A percentile compares a stretch with the other conserved stretches of the same genome.
These are phyloP conservation scores for Onychostoma macrolepis DNA, from an alignment of 2,113 vertebrate species.

Conservation along the genomic window DNA sequence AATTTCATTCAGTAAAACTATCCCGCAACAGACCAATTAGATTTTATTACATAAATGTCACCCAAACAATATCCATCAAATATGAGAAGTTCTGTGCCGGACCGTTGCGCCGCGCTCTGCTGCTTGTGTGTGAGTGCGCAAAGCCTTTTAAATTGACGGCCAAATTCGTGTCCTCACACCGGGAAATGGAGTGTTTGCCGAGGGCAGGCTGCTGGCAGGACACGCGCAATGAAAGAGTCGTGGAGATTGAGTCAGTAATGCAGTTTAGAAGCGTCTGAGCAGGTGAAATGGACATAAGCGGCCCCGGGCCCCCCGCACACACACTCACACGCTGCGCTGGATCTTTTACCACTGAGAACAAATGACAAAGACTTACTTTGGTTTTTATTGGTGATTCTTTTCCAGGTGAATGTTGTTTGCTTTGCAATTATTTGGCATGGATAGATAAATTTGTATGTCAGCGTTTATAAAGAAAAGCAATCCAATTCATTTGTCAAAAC, in stretches of 20 bases:
- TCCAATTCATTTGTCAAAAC: background rate
- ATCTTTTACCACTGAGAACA: slow-evolving; percentile 2
- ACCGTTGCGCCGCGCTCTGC: background rate
- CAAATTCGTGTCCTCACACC: slow-evolving; percentile 63
- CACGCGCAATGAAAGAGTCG: slow-evolving; percentile 71
- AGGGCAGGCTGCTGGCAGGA: slow-evolving; percentile 69
- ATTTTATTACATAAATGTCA: slow-evolving; percentile 1
- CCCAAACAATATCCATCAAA: slow-evolving; percentile 21
- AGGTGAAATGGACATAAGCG: slow-evolving; percentile 43
- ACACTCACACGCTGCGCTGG: background rate
- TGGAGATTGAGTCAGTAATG: slow-evolving; percentile 75
- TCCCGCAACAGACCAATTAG: slow-evolving; percentile 16
- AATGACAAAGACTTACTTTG: slow-evolving; percentile 16
- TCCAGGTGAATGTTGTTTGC: background rate
- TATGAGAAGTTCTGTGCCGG: slow-evolving; percentile 1
- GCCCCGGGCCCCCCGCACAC: slow-evolving; percentile 12
- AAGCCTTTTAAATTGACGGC: slow-evolving; percentile 23
- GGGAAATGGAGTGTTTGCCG: slow-evolving; percentile 72
- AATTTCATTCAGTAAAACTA: slow-evolving; percentile 30
- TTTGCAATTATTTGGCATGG: background rate
- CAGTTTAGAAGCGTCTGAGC: slow-evolving; percentile 73
- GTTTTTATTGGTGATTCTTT: background rate
- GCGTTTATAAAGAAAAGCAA: background rate
- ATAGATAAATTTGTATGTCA: background rate
- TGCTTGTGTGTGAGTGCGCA: background rate